Base-by-base conservation (phyloP, 2,888 invertebrate species). In the Cremastinae sp. region DNA sequence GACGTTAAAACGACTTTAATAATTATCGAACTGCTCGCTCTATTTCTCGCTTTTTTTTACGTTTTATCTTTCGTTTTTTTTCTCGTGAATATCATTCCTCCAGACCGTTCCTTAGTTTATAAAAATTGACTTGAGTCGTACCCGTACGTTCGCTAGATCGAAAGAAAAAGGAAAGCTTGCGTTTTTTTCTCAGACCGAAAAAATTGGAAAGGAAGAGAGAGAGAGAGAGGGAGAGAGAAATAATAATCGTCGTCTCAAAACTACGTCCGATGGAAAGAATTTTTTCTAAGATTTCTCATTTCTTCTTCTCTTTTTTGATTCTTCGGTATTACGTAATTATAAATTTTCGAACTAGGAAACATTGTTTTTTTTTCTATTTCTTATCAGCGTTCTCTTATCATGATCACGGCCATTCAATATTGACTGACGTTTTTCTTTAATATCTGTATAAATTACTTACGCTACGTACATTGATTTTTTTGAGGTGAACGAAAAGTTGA, bases 71-170 rank as follows among this genome's bases (percentile, higher is more conserved):
- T 20, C 43, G n/a, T 51, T 16, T 16, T 41, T 28, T 18, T 14
- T 8, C 22, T 14, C 37, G 12, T 45, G 16, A 28, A 28, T 28
- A 28, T 28, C 28, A 28, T 22, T 28, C 47, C 22, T 35, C 16
- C 16, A 20, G 14, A 64, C 41, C 64, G 56, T 45, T 49, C 37
- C 75, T 78, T 71, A 83, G 53, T 75, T 81, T 81, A 70, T 77
- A 78, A 81, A 82, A 83, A 84, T 84, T 84, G 84, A 84, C 84
- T 83, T 79, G 80, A 79, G 80, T 81, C 72, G 73, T 77, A 77
- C 69, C 76, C 73, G 76, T 77, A 77, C 73, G 65, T 35, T 77
- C 68, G 68, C 62, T 58, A 35, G 59, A 53, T 45, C 70, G 45
- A 53, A 43, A 16, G 37, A 53, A 55, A 70, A 53, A 7, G 51